A percentile compares a stretch with the other conserved stretches of the same genome.
phyloP scores from a whole-genome alignment of 2,888 invertebrate genomes.

The Melieria picta region DNA sequence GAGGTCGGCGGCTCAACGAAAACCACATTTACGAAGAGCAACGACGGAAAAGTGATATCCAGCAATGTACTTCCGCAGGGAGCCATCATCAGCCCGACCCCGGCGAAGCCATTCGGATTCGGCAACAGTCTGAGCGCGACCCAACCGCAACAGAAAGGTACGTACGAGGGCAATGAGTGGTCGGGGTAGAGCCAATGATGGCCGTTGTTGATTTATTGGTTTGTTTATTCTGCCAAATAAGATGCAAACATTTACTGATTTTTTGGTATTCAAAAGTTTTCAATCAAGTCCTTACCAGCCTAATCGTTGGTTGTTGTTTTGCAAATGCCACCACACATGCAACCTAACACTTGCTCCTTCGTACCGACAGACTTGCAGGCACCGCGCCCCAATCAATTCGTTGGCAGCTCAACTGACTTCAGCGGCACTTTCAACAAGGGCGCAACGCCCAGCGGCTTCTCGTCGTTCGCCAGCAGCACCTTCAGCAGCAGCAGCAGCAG shows the following conservation, averaged over 20 bases:
- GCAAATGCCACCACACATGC: too few species aligned
- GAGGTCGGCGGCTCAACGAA: constrained; percentile 44
- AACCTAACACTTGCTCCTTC: too few species aligned
- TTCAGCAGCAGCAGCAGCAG: constrained; percentile 14
- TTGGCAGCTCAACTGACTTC: constrained; percentile 6
- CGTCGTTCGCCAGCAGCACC: constrained; percentile 30
- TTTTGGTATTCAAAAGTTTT: too few species aligned
- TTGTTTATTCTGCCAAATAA: background rate
- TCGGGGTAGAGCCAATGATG: too few species aligned
- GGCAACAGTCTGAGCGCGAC: constrained; percentile 13
- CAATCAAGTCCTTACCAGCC: too few species aligned
- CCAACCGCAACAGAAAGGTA: constrained; percentile 48
- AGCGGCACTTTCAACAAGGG: constrained; percentile 21
- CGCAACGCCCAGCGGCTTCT: constrained; percentile 26
- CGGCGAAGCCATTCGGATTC: constrained; percentile 53
- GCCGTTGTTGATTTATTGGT: background rate
- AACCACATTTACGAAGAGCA: constrained; percentile 61
- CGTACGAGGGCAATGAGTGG: constrained; percentile 34
- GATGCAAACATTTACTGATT: background rate
- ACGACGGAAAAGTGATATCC: constrained; percentile 62
- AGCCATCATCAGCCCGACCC: constrained; percentile 27
- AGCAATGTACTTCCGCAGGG: constrained; percentile 46
- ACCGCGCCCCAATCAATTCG: constrained; percentile 15
- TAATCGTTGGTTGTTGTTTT: too few species aligned
- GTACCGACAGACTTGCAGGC: constrained; percentile 27